Evolutionary conservation across 2,797 vertebrate species (phyloP).

Genomic region (Clarias platycephalus): DNA sequence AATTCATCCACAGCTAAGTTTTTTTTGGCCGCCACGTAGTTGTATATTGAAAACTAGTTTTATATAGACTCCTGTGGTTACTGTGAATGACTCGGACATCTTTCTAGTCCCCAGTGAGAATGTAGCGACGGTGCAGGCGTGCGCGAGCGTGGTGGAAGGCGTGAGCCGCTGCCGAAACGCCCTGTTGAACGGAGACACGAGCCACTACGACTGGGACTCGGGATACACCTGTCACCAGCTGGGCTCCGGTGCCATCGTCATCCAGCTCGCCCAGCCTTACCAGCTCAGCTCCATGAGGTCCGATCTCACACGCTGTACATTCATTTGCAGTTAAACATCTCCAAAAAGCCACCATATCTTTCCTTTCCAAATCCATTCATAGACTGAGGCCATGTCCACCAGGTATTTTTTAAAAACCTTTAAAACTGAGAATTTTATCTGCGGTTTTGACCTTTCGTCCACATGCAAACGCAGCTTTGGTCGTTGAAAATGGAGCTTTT

Average conservation of each 20-base stretch:
- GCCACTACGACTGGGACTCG: conserved; percentile 98
- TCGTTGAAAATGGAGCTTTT: no score
- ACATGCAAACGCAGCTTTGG: no score
- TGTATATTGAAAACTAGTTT: neutral
- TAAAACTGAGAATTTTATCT: no score
- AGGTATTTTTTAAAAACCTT: no score
- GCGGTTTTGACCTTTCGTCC: no score
- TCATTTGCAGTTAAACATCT: neutral
- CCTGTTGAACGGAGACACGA: conserved; percentile 92
- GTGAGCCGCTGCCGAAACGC: conserved; percentile 95
- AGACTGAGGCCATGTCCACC: neutral
- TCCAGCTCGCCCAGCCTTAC: conserved; percentile 95
- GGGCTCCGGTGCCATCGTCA: conserved; percentile 93
- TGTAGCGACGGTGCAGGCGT: conserved; percentile 86
- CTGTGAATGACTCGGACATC: neutral
- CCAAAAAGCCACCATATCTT: neutral
- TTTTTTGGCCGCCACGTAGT: neutral
- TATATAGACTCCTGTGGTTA: neutral
- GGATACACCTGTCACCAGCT: conserved; percentile 98
- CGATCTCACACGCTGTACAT: neutral
- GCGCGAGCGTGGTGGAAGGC: conserved; percentile 94
- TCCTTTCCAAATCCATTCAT: neutral
- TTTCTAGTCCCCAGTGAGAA: conserved; percentile 86
- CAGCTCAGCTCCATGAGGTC: conserved; percentile 89
- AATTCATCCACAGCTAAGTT: neutral